phyloP scores from a whole-genome alignment of 2,797 vertebrate species.

The Oryzias dopingdopingensis region DNA sequence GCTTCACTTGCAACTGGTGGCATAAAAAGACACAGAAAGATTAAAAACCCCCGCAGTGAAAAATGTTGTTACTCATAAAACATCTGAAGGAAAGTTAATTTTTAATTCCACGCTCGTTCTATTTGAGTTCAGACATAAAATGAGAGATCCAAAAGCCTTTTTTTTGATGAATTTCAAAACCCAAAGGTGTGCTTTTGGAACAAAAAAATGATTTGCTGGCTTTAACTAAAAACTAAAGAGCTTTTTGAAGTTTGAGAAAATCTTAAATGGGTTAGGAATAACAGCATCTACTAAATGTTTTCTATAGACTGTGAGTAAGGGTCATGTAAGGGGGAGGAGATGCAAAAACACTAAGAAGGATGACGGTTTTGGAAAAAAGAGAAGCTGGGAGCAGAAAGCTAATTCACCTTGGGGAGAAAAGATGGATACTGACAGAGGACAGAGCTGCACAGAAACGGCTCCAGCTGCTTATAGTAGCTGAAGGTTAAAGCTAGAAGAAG shows the following conservation, averaged over 20 bases:
- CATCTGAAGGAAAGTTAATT: constrained; percentile 5
- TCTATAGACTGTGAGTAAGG: constrained; percentile 9
- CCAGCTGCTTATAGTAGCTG: constrained; percentile 35
- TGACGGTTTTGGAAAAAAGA: constrained; percentile 9
- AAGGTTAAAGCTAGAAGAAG: constrained; percentile 36
- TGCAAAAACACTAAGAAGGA: constrained; percentile 11
- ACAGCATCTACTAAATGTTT: not conserved
- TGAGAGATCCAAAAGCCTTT: constrained; percentile 9
- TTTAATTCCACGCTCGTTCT: constrained; percentile 10
- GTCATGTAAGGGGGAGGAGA: constrained; percentile 15
- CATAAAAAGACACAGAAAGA: constrained; percentile 2
- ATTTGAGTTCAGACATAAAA: constrained; percentile 18
- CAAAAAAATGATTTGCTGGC: not conserved
- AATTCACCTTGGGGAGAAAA: constrained; percentile 5
- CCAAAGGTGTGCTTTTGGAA: constrained; percentile 18
- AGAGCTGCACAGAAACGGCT: constrained; percentile 16
- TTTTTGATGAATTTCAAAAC: constrained; percentile 42
- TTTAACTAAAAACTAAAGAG: constrained; percentile 20
- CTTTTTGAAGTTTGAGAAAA: constrained; percentile 3
- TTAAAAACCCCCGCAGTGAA: not conserved
- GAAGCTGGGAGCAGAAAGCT: constrained; percentile 5
- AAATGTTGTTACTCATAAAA: constrained; percentile 3
- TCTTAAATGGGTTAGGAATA: not conserved
- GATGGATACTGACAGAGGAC: constrained; percentile 21
- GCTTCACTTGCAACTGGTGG: constrained; percentile 3